Evolutionary conservation across 2,888 invertebrate species (phyloP), one percentile per base, ranked within the genome.

Genomic region (Noctua fimbriata): DNA sequence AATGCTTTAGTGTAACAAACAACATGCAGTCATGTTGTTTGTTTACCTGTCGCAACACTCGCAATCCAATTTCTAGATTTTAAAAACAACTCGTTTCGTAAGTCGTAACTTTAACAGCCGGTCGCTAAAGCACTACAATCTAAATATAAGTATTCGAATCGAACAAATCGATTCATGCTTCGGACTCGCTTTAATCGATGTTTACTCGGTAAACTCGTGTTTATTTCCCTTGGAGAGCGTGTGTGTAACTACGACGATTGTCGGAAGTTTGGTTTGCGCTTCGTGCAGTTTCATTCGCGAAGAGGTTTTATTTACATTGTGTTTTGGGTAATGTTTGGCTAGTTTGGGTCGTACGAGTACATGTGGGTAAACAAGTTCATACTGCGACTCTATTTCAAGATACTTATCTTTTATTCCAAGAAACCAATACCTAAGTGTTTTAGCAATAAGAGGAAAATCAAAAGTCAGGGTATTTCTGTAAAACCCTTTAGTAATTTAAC

Each of bases 131-230:
- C 77, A 71, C 72, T 69, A 60, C 60, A 65, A 32, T 69, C 86
- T 75, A 86, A 81, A 81, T 81, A 78, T 84, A 80, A 55, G 78
- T 84, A 47, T 81, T 76, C 78, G 76, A 74, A 12, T 73, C n/a
- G 36, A 36, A 70, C 78, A 73, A 87, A 76, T 78, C 80, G 87
- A 84, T 84, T 73, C 81, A 81, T 76, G 73, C 67, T 49, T 52
- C 52, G 60, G 44, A 72, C 71, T 74, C 76, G 60, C 7, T 87
- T 71, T 83, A 74, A 87, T 85, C 79, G 84, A 79, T 85, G 80
- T 83, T 85, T 85, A 87, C 79, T 78, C 67, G 71, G 14, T 32
- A 36, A 67, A 79, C 52, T 66, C 49, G 32, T 83, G 87, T 87
- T 85, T 85, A 79, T 79, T 87, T 83, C 55, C 69, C 49, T 83